phyloP scores from a whole-genome alignment of 1,140 invertebrate genomes.

The Stenopsyche tienmushanensis region DNA sequence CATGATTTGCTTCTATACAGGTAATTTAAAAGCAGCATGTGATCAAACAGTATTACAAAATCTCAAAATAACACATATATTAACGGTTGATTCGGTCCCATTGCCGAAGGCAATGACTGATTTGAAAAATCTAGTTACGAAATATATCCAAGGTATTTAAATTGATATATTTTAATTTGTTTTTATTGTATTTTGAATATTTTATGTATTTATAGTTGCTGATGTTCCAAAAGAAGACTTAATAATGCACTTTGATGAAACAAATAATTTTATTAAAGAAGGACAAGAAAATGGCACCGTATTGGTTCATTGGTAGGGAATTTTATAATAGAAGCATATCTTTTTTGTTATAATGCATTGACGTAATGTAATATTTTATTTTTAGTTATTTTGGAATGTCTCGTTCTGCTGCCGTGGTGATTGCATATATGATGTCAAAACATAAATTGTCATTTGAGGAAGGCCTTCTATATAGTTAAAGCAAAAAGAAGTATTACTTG shows the following conservation, averaged over 20 bases:
- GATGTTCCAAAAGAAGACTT: conserved; percentile 82
- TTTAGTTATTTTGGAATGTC: conserved; percentile 81
- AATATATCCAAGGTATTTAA: conserved; percentile 73
- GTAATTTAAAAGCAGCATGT: conserved; percentile 76
- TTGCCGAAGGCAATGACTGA: conserved; percentile 71
- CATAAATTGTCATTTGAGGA: conserved; percentile 68
- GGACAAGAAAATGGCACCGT: conserved; percentile 62
- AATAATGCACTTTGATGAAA: conserved; percentile 72
- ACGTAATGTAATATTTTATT: conserved; percentile 27
- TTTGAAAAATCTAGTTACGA: conserved; percentile 64
- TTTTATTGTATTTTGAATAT: conserved; percentile 22
- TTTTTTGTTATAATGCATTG: conserved; percentile 21
- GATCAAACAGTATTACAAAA: conserved; percentile 67
- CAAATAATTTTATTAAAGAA: conserved; percentile 70
- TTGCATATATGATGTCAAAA: conserved; percentile 85
- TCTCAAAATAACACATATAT: conserved; percentile 70
- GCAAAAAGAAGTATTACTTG: conserved; percentile 64
- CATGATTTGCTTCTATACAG: conserved; percentile 47
- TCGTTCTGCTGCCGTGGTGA: conserved; percentile 77
- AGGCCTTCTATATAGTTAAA: conserved; percentile 68
- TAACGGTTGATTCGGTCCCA: conserved; percentile 81
- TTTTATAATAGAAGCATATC: neutral
- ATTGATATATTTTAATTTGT: conserved; percentile 23
- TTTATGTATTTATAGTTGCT: conserved; percentile 58
- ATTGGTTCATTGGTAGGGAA: conserved; percentile 74